A percentile compares a stretch with the other conserved stretches of the same genome.
phyloP scores from a whole-genome alignment of 2,113 vertebrate species.

The Sorex fumeus region DNA sequence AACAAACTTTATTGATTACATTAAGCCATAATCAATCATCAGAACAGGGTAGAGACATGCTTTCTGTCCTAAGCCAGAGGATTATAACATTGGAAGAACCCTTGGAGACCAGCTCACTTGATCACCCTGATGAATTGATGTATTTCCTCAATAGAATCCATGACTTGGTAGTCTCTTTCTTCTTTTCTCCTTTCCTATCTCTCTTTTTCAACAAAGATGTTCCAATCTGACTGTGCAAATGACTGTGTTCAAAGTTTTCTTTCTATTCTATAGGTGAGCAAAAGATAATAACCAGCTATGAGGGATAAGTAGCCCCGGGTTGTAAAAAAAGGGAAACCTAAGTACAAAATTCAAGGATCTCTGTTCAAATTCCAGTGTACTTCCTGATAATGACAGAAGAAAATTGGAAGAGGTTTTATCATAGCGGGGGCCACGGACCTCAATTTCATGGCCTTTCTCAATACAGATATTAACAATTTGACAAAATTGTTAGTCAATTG shows the following conservation, averaged over 20 bases:
- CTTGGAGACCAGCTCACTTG: neutral
- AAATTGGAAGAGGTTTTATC: constrained; percentile 1
- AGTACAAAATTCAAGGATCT: neutral
- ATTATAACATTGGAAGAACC: neutral
- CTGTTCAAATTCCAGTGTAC: neutral
- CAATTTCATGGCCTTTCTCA: constrained; percentile 80
- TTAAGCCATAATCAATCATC: neutral
- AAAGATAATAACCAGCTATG: neutral
- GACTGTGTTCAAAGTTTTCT: neutral
- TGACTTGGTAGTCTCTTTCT: neutral
- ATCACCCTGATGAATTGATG: neutral
- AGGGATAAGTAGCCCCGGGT: neutral
- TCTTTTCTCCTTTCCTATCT: neutral
- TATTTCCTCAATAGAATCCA: neutral
- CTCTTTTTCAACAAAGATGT: neutral
- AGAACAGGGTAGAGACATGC: neutral
- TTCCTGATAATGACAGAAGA: constrained; percentile 50
- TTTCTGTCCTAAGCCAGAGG: neutral
- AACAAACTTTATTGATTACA: neutral
- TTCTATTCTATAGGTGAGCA: constrained; percentile 14
- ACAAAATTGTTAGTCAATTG: constrained; percentile 87
- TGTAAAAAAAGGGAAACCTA: neutral
- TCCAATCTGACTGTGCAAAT: constrained; percentile 1
- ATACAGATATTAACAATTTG: constrained; percentile 82
- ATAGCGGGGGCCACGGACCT: constrained; percentile 28